A percentile compares a stretch with the other conserved stretches of the same genome.
These are phyloP conservation scores for Neodiprion virginianus DNA, from an alignment of 1,140 invertebrate genomes.

Conservation along the genomic window DNA sequence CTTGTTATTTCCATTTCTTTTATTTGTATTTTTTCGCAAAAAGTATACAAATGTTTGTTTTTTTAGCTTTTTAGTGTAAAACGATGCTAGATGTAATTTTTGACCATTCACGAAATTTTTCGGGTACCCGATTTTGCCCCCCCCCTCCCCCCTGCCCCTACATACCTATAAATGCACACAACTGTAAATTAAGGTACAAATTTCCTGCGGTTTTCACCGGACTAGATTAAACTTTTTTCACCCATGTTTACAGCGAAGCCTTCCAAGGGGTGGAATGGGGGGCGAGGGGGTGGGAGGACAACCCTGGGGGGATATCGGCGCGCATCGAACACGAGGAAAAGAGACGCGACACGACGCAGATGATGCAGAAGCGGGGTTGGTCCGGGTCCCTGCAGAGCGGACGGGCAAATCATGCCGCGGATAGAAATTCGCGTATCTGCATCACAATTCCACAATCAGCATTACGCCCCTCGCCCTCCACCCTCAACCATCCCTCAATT, in stretches of 20 bases:
- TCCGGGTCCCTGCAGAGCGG: not conserved
- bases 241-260: not conserved
- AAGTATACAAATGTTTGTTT: not conserved
- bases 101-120: too few relatives aligned
- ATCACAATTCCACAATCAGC: constrained; percentile 36
- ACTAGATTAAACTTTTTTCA: too few relatives aligned
- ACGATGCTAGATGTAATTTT: too few relatives aligned
- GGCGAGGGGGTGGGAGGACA: not conserved
- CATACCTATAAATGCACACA: not conserved
- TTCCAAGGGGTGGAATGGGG: not conserved
- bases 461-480: constrained; percentile 17
- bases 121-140: too few relatives aligned
- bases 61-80: not conserved
- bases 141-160: not conserved
- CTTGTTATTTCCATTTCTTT: too few relatives aligned
- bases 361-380: not conserved
- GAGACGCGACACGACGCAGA: not conserved
- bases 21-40: too few relatives aligned
- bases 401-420: not conserved
- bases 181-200: not conserved
- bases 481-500: too few relatives aligned
- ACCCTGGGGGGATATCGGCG: not conserved
- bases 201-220: not conserved
- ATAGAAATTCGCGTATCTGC: constrained; percentile 29
- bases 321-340: not conserved